phyloP scores from a whole-genome alignment of 1,140 invertebrate species.

The Drosophila yakuba region DNA sequence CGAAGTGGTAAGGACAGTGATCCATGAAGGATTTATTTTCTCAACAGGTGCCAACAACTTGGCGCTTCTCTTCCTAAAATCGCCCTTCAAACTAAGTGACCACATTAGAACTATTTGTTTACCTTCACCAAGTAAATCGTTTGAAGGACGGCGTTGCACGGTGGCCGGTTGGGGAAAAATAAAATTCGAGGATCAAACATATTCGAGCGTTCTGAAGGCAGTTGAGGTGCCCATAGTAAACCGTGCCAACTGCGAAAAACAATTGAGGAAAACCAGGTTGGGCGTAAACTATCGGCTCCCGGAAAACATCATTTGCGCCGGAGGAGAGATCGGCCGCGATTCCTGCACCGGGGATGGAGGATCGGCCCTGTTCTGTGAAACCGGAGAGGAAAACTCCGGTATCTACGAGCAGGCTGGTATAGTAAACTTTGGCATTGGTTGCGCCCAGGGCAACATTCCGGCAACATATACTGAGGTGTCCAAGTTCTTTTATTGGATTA shows the following conservation, averaged over 20 bases:
- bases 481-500: conserved; percentile 10
- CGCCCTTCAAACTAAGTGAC: neutral
- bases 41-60: conserved; percentile 8
- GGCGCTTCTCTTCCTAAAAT: conserved; percentile 1
- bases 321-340: conserved; percentile 90
- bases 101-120: conserved; percentile 27
- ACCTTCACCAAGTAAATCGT: neutral
- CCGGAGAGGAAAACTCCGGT: conserved; percentile 80
- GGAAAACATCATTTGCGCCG: conserved; percentile 86
- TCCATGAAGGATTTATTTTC: neutral
- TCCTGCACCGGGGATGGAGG: conserved; percentile 91
- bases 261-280: conserved; percentile 85
- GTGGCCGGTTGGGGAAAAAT: conserved; percentile 32
- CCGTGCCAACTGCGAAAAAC: conserved; percentile 78
- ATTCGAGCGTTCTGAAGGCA: conserved; percentile 86
- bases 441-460: conserved; percentile 88
- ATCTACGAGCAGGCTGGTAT: conserved; percentile 87
- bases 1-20: neutral
- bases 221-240: conserved; percentile 86
- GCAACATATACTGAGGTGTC: conserved; percentile 85
- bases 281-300: conserved; percentile 76
- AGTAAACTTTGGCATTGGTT: conserved; percentile 88
- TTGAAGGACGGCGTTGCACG: neutral
- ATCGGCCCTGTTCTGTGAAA: conserved; percentile 88
- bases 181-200: neutral